Conservation (phyloP, 2,888 invertebrate genomes). For the Eueremaeus valkanovi region DNA sequence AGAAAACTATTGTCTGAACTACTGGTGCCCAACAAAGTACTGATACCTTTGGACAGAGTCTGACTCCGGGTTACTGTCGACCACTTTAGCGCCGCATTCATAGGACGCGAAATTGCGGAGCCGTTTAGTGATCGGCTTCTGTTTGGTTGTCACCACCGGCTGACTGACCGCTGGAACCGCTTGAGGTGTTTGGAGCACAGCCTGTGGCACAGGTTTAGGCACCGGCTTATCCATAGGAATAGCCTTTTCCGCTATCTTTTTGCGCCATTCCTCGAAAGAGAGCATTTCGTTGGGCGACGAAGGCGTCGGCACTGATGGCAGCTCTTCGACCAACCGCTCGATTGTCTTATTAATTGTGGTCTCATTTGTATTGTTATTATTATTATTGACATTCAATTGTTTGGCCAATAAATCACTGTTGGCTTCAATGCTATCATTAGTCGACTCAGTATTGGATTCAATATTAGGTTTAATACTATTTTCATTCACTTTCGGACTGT, state of each 20-base stretch:
- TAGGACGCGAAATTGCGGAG: conserved; percentile 81
- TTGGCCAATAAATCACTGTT: neutral
- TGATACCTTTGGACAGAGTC: conserved; percentile 58
- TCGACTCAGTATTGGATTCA: neutral
- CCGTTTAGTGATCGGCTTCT: conserved; percentile 39
- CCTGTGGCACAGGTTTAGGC: neutral
- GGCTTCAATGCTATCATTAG: neutral
- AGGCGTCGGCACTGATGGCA: neutral
- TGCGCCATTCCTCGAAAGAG: conserved; percentile 40
- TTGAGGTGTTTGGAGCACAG: neutral
- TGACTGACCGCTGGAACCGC: neutral
- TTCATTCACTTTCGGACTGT: neutral
- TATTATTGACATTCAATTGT: no score
- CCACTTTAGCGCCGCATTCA: conserved; percentile 95
- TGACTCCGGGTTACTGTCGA: conserved; percentile 87
- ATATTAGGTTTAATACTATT: neutral
- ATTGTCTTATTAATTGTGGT: conserved; percentile 2
- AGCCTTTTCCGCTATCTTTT: conserved; percentile 36
- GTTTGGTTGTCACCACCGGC: neutral
- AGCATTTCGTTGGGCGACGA: conserved; percentile 38
- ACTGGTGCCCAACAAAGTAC: no score
- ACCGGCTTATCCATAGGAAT: neutral
- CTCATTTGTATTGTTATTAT: neutral
- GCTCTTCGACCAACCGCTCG: neutral
- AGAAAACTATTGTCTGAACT: no score